phyloP scores from a whole-genome alignment of 2,888 invertebrate species.

The Agelastica alni region DNA sequence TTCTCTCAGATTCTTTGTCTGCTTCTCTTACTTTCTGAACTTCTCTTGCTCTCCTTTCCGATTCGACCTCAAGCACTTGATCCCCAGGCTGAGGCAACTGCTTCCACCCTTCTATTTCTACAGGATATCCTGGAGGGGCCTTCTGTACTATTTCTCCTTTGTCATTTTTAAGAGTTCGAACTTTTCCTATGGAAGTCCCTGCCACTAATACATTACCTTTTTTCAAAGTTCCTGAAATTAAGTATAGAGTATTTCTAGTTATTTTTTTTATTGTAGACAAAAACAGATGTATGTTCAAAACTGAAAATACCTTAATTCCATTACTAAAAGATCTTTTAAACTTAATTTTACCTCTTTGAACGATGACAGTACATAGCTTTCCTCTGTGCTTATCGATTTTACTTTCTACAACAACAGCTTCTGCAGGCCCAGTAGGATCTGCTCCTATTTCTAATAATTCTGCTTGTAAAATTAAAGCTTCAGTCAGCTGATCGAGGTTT shows the following conservation, averaged over 20 bases:
- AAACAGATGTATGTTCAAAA: no score
- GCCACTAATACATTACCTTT: constrained; percentile 80
- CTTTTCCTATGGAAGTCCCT: constrained; percentile 83
- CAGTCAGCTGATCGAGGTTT: constrained; percentile 78
- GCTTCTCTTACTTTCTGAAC: constrained; percentile 58
- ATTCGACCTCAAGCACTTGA: constrained; percentile 66
- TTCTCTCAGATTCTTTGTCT: constrained; percentile 66
- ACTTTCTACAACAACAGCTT: constrained; percentile 91
- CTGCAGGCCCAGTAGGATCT: constrained; percentile 81
- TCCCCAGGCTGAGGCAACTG: constrained; percentile 90
- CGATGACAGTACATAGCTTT: constrained; percentile 80
- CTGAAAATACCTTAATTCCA: no score
- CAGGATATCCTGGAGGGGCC: constrained; percentile 81
- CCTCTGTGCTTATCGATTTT: constrained; percentile 70
- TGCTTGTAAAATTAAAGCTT: constrained; percentile 81
- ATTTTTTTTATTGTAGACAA: no score
- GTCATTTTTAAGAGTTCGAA: constrained; percentile 79
- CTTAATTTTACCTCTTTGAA: constrained; percentile 64
- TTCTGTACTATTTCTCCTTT: constrained; percentile 67
- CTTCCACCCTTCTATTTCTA: constrained; percentile 89
- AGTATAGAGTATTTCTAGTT: no score
- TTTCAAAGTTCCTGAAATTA: constrained; percentile 72
- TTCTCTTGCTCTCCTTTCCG: constrained; percentile 49
- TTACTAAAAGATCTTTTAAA: no score
- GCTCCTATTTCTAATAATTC: constrained; percentile 87